Conservation (phyloP, 2,888 invertebrate species). For the Theretra japonica region DNA sequence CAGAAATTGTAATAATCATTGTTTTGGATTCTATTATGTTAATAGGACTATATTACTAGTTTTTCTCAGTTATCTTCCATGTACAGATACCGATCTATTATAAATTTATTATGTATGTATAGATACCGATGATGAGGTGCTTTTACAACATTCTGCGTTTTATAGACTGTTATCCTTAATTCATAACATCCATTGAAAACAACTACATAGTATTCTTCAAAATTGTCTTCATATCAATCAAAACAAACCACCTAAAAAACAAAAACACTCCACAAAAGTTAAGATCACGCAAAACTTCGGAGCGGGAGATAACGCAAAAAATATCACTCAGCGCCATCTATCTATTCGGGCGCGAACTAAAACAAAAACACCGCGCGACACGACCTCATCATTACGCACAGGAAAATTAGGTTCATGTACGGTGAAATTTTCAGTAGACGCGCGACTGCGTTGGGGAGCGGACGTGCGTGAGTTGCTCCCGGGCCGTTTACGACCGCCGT, state of each 20-base stretch:
- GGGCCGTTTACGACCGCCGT: conserved; percentile 11
- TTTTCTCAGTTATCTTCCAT: too few relatives aligned
- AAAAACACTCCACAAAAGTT: not conserved
- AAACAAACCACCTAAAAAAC: not conserved
- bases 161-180: too few relatives aligned
- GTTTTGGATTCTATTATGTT: too few relatives aligned
- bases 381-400: conserved; percentile 32
- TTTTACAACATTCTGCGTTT: too few relatives aligned
- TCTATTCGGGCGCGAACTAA: conserved; percentile 41
- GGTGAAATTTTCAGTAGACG: conserved; percentile 66
- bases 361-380: conserved; percentile 29
- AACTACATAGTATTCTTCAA: too few relatives aligned
- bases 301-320: not conserved
- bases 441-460: conserved; percentile 49
- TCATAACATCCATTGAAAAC: too few relatives aligned
- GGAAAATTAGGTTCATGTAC: conserved; percentile 71
- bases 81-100: too few relatives aligned
- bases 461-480: conserved; percentile 40
- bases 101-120: too few relatives aligned
- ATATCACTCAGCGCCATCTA: conserved; percentile 53
- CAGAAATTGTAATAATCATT: too few relatives aligned
- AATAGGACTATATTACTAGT: too few relatives aligned
- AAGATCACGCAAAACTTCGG: not conserved
- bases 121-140: too few relatives aligned
- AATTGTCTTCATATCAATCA: too few relatives aligned